Base-by-base conservation (phyloP, 2,113 vertebrate species). In the Hippocampus guttulatus region DNA sequence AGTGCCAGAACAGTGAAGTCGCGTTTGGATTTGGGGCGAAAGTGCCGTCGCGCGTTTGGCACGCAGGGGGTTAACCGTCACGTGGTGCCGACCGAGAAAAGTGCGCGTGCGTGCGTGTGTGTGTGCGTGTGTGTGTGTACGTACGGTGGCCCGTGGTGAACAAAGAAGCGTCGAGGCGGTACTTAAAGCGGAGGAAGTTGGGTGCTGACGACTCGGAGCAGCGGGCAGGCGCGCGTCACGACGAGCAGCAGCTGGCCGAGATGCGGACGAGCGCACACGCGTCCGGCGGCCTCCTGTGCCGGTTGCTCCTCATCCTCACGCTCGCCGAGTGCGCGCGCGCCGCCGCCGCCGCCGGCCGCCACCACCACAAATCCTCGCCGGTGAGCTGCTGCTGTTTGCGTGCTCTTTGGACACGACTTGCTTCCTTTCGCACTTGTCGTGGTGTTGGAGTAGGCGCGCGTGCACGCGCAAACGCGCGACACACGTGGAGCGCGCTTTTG, bases 51-150 rank as follows among this genome's bases (percentile, higher is more conserved):
- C 10, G 38, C 5, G 61, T 64, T 40, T 15, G 74, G 81, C 69
- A 69, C 70, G 61, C 81, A 81, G 85, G 45, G 86, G 72, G 90
- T 91, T 90, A 90, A 89, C 71, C 82, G 82, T 89, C 87, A 90
- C 88, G 76, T 89, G 88, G 79, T 70, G n/a, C 15, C 55, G 23
- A 25, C 55, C 12, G 5, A 25, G 11, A 25, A 27, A 27, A 10
- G 10, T 10, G 21, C 18, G 16, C 14, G 58, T 8, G 12, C 0
- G 58, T 7, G 7, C 1, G 30, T 7, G 60, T 20, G 33, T 63
- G 61, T 23, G 30, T 18, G 8, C 0, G 30, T 38, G 15, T 21
- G 60, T 4, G 33, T 63, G 33, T 23, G 38, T 41, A 8, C 14
- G 21, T 14, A 41, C 20, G 62, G 33, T 21, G 38, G 62, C 55